phyloP scores from a whole-genome alignment of 2,888 invertebrate genomes.

The Phaonia tiefii region DNA sequence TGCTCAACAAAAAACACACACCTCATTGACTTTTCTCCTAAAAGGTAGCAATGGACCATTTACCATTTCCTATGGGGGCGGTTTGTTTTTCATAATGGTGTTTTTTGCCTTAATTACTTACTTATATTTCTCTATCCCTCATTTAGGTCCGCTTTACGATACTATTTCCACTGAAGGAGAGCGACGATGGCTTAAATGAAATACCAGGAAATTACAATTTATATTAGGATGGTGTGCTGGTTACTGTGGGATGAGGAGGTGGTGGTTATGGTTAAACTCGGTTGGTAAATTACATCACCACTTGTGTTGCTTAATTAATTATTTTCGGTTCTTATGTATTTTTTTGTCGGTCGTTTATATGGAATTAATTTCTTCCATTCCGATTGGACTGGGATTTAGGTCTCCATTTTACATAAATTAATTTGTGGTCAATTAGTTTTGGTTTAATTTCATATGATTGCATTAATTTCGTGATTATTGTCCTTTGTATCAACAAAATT shows the following conservation, averaged over 20 bases:
- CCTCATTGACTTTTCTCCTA: conserved; percentile 18
- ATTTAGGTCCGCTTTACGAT: neutral
- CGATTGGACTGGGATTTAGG: too few species aligned
- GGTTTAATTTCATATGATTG: too few species aligned
- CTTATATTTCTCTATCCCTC: neutral
- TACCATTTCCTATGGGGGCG: conserved; percentile 57
- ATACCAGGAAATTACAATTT: conserved; percentile 1
- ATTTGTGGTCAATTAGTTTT: too few species aligned
- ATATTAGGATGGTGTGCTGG: neutral
- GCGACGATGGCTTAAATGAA: neutral
- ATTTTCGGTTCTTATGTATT: conserved; percentile 13
- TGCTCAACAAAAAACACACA: neutral
- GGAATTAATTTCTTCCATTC: too few species aligned
- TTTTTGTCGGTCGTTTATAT: neutral
- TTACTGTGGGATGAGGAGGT: neutral
- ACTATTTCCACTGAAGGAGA: neutral
- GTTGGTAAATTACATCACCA: conserved; percentile 43
- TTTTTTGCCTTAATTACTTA: conserved; percentile 61
- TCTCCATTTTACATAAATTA: too few species aligned
- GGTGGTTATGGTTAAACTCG: conserved; percentile 15
- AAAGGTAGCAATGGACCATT: conserved; percentile 26
- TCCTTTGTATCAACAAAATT: too few species aligned
- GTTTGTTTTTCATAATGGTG: conserved; percentile 60
- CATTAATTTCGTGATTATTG: too few species aligned
- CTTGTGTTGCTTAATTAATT: conserved; percentile 58